These are phyloP conservation scores for Oreocharis arfaki DNA, from an alignment of 2,113 vertebrate genomes.

Conservation along the genomic window DNA sequence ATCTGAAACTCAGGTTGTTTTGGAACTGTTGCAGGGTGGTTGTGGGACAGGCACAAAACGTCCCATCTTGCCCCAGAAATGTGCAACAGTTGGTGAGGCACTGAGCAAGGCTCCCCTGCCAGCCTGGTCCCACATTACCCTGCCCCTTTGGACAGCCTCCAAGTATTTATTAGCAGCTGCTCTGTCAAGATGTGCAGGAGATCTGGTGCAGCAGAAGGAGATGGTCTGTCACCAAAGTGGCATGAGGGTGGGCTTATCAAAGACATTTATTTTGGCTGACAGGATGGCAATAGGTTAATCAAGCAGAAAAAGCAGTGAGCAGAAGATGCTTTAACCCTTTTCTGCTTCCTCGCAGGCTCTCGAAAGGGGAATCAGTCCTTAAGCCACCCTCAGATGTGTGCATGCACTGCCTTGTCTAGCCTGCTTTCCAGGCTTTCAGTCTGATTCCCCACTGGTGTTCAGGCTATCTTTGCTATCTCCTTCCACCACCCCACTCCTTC, in stretches of 20 bases:
- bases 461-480: not conserved
- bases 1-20: not conserved
- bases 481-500: not conserved
- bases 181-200: not conserved
- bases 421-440: not conserved
- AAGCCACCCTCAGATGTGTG: not conserved
- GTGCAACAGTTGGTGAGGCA: not conserved
- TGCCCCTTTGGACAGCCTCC: not conserved
- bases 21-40: accelerated
- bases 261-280: not conserved
- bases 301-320: not conserved
- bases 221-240: not conserved
- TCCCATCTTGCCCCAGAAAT: not conserved
- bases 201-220: not conserved
- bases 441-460: not conserved
- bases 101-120: not conserved
- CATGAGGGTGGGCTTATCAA: not conserved
- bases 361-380: not conserved
- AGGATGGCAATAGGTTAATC: not conserved
- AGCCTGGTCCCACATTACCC: not conserved
- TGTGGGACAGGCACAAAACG: not conserved
- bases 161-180: not conserved
- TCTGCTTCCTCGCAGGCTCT: not conserved
- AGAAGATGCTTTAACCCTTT: not conserved
- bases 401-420: not conserved